These are phyloP conservation scores for Lypha dubia DNA, from an alignment of 2,888 invertebrate genomes.

Conservation along the genomic window DNA sequence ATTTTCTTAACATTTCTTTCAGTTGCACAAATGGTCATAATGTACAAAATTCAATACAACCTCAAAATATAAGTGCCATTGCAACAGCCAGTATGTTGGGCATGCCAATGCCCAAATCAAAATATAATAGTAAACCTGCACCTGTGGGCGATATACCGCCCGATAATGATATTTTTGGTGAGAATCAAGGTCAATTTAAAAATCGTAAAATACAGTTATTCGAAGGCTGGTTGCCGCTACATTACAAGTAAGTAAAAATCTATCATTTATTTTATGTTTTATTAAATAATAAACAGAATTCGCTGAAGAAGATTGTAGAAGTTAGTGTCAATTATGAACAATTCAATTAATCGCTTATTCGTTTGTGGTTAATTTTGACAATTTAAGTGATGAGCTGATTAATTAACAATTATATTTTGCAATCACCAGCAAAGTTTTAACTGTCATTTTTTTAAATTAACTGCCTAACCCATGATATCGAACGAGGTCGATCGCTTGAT, in stretches of 20 bases:
- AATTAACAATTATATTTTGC: too few relatives aligned
- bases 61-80: conserved; percentile 70
- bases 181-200: conserved; percentile 75
- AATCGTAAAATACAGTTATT: conserved; percentile 79
- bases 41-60: conserved; percentile 56
- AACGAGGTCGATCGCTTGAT: too few relatives aligned
- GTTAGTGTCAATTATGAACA: too few relatives aligned
- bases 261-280: too few relatives aligned
- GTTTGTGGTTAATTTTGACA: too few relatives aligned
- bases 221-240: conserved; percentile 82
- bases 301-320: too few relatives aligned
- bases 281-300: too few relatives aligned
- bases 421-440: too few relatives aligned
- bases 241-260: conserved; percentile 81
- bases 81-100: conserved; percentile 77
- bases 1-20: conserved; percentile 61
- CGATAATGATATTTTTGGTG: conserved; percentile 75
- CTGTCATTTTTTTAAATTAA: too few relatives aligned
- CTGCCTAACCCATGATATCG: too few relatives aligned
- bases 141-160: conserved; percentile 78
- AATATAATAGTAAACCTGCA: conserved; percentile 61
- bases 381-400: too few relatives aligned
- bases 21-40: conserved; percentile 78
- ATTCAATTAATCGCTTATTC: too few relatives aligned
- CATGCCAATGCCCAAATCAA: conserved; percentile 72